Evolutionary conservation across 92 coral and sea anemone genomes (phyloP).

Genomic region (Ricordea florida): DNA sequence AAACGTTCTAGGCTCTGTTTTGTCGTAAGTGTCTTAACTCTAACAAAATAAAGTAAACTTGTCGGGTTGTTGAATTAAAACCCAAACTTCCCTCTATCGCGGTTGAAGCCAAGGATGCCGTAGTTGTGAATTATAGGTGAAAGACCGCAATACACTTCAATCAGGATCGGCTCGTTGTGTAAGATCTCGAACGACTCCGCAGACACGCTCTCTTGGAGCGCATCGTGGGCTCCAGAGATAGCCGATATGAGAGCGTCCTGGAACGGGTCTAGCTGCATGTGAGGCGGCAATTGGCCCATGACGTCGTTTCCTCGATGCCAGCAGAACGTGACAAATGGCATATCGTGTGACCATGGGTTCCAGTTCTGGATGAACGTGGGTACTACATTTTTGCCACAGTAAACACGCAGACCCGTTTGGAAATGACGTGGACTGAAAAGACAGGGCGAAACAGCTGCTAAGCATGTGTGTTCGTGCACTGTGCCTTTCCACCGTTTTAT

Average conservation of each 20-base stretch:
- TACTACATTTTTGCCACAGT: slow-evolving; percentile 67
- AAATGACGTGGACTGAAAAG: slow-evolving; percentile 90
- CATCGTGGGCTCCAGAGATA: slow-evolving; percentile 68
- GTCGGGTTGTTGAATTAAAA: slow-evolving; percentile 41
- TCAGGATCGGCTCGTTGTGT: slow-evolving; percentile 82
- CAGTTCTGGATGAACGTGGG: slow-evolving; percentile 83
- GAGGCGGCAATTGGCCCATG: slow-evolving; percentile 52
- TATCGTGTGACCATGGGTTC: slow-evolving; percentile 96
- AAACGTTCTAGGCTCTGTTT: too few species aligned
- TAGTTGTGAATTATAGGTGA: slow-evolving; percentile 87
- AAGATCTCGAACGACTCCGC: slow-evolving; percentile 77
- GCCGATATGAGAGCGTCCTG: slow-evolving; percentile 58
- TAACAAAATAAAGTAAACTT: too few species aligned
- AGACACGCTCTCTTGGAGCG: slow-evolving; percentile 68
- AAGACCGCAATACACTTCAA: slow-evolving; percentile 88
- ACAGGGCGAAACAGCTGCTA: slow-evolving; percentile 13
- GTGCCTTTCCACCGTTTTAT: too few species aligned
- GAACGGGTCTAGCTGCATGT: slow-evolving; percentile 73
- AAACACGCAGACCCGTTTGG: slow-evolving; percentile 91
- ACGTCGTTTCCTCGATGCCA: slow-evolving; percentile 75
- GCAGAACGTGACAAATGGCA: slow-evolving; percentile 85
- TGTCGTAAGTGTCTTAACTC: too few species aligned
- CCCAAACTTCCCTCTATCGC: slow-evolving; percentile 91
- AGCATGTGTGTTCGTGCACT: too few species aligned
- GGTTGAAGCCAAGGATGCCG: slow-evolving; percentile 84